Percentiles rank a stretch among this genome's conserved stretches.
Evolutionary conservation across 1,140 invertebrate species (phyloP).

Genomic region (Conus ventricosus): DNA sequence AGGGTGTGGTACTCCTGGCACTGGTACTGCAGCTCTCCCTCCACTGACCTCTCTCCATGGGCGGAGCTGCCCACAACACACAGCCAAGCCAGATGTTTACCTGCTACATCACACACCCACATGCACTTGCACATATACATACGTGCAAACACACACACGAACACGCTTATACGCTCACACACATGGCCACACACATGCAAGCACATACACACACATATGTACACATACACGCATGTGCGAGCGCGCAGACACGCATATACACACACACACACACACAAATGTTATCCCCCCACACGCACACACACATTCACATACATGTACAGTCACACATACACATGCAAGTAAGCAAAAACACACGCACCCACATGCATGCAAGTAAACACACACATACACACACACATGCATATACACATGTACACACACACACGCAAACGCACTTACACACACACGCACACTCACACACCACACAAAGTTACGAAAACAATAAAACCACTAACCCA

Average conservation of each 20-base stretch:
- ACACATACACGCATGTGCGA: too few species aligned
- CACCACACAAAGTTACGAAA: too few species aligned
- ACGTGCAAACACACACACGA: background rate
- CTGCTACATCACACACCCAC: background rate
- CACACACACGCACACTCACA: too few species aligned
- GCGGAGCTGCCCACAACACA: background rate
- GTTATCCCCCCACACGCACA: too few species aligned
- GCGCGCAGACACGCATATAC: too few species aligned
- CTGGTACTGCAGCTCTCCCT: slow-evolving; percentile 61
- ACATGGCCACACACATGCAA: background rate
- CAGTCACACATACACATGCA: too few species aligned
- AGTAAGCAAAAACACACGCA: background rate
- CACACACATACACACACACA: too few species aligned
- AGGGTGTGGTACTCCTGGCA: slow-evolving; percentile 68
- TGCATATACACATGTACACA: too few species aligned
- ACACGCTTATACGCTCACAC: background rate
- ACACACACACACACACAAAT: too few species aligned
- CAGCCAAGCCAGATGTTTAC: background rate
- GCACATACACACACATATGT: background rate
- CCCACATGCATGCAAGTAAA: background rate
- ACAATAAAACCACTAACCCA: background rate
- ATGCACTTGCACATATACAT: background rate
- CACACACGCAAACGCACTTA: too few species aligned
- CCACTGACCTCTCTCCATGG: slow-evolving; percentile 6
- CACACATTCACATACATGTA: too few species aligned